Evolutionary conservation across 2,797 vertebrate genomes (phyloP).

Genomic region (Acanthornis magna): DNA sequence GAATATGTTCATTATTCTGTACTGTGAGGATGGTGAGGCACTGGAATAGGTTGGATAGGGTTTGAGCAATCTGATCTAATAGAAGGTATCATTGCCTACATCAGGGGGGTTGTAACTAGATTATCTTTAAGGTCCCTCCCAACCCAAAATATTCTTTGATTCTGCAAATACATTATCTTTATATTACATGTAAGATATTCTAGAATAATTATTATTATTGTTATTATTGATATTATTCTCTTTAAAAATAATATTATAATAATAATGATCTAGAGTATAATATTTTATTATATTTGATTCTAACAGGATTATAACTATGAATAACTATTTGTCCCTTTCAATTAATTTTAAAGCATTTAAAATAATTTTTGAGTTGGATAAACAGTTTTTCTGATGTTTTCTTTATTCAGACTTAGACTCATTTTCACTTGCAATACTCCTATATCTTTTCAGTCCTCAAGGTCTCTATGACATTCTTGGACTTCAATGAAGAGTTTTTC

Average conservation of each 20-base stretch:
- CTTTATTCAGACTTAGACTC: not conserved
- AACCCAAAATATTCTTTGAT: not conserved
- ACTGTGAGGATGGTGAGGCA: not conserved
- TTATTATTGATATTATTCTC: not conserved
- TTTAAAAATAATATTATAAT: not conserved
- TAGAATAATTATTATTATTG: not conserved
- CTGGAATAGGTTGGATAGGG: not conserved
- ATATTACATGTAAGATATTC: not conserved
- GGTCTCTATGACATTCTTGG: not conserved
- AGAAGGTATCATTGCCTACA: rapidly evolving
- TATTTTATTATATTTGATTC: not conserved
- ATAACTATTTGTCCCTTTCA: not conserved
- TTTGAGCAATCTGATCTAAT: not conserved
- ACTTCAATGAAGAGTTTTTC: not conserved
- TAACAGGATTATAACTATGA: not conserved
- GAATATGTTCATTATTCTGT: not conserved
- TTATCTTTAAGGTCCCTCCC: not conserved
- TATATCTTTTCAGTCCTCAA: not conserved
- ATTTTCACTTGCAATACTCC: not conserved
- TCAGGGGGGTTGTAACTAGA: rapidly evolving
- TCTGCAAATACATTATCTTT: not conserved
- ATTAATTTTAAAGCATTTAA: not conserved
- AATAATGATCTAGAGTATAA: not conserved
- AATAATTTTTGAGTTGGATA: not conserved
- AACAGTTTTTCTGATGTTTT: not conserved